phyloP scores from a whole-genome alignment of 2,888 invertebrate genomes.

The Drosophila lacicola region DNA sequence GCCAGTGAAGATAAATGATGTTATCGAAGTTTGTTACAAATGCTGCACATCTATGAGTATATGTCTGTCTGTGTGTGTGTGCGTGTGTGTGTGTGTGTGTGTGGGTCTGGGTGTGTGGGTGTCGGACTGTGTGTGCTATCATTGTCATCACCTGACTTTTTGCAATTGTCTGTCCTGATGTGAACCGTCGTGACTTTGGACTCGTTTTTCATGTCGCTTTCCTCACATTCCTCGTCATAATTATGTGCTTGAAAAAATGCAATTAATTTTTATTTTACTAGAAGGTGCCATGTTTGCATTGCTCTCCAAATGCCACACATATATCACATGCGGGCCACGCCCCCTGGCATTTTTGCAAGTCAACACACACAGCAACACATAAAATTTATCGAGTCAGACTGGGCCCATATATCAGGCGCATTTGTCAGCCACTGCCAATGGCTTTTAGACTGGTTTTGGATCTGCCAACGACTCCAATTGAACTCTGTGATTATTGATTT shows the following conservation, averaged over 20 bases:
- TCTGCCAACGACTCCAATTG: slow-evolving; percentile 50
- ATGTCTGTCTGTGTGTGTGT: slow-evolving; percentile 1
- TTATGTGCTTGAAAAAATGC: slow-evolving; percentile 57
- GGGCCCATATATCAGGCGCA: slow-evolving; percentile 68
- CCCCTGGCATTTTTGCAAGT: slow-evolving; percentile 59
- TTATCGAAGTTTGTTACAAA: slow-evolving; percentile 46
- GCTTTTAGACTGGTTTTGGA: slow-evolving; percentile 24
- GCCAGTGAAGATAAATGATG: slow-evolving; percentile 74
- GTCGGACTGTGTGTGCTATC: slow-evolving; percentile 22
- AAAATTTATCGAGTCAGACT: slow-evolving; percentile 73
- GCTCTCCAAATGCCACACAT: slow-evolving; percentile 64
- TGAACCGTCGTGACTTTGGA: slow-evolving; percentile 45
- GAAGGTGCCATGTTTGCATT: slow-evolving; percentile 74
- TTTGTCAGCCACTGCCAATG: slow-evolving; percentile 62
- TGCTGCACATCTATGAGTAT: slow-evolving; percentile 9
- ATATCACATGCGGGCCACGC: slow-evolving; percentile 59
- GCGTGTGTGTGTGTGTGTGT: slow-evolving; percentile 9
- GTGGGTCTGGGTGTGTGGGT: not conserved
- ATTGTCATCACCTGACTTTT: slow-evolving; percentile 55
- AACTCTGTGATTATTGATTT: slow-evolving; percentile 77
- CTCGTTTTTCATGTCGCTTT: slow-evolving; percentile 19
- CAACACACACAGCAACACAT: slow-evolving; percentile 38
- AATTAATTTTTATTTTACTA: slow-evolving; percentile 71
- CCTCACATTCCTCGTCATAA: slow-evolving; percentile 58
- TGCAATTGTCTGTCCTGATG: slow-evolving; percentile 55